Evolutionary conservation across 2,888 invertebrate species (phyloP).

Genomic region (Cephus spinipes): DNA sequence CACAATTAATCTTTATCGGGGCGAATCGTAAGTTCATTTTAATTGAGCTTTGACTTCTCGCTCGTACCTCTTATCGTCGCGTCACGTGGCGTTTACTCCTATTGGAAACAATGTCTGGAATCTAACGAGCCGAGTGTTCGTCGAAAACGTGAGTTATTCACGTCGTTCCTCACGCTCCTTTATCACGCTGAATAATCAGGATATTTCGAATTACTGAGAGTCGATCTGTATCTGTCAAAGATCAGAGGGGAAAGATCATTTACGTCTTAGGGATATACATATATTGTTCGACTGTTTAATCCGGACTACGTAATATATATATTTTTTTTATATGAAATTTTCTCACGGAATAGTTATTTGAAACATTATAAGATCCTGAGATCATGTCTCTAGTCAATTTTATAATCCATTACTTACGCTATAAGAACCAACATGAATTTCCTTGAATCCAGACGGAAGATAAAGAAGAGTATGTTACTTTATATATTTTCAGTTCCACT

Average conservation of each 20-base stretch:
- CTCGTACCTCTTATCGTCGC: neutral
- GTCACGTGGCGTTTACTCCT: neutral
- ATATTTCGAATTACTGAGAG: neutral
- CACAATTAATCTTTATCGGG: slow-evolving; percentile 9
- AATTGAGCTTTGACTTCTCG: neutral
- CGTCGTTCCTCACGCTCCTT: neutral
- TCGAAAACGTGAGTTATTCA: neutral
- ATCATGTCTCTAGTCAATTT: neutral
- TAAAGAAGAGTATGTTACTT: neutral
- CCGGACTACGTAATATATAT: neutral
- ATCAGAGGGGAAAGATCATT: neutral
- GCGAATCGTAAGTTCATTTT: neutral
- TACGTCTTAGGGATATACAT: neutral
- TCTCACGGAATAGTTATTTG: neutral
- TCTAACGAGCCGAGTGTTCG: neutral
- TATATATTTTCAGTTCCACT: neutral
- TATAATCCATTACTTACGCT: slow-evolving; percentile 25
- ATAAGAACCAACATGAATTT: neutral
- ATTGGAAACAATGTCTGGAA: neutral
- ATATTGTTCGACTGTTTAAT: neutral
- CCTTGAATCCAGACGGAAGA: neutral
- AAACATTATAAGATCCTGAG: neutral
- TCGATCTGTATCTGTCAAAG: neutral
- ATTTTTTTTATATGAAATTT: neutral
- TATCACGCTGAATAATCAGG: neutral